phyloP scores from a whole-genome alignment of 2,888 invertebrate genomes.

The Dasypolia templi region DNA sequence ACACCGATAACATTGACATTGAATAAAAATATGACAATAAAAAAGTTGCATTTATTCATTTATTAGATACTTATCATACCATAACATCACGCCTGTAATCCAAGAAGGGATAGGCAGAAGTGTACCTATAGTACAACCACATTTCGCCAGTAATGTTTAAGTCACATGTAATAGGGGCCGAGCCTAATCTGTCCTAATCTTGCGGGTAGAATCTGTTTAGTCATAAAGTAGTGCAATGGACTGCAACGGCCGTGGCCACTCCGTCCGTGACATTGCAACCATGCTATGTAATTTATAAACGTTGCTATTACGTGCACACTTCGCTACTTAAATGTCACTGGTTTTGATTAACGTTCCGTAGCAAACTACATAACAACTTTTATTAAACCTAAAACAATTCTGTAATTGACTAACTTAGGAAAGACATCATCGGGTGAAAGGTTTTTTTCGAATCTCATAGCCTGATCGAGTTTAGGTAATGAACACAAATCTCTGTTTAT shows the following conservation, averaged over 20 bases:
- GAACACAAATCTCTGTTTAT: background rate
- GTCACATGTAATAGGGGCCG: too few relatives aligned
- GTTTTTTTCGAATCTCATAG: background rate
- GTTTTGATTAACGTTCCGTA: constrained; percentile 22
- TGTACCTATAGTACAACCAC: too few relatives aligned
- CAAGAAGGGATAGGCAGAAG: too few relatives aligned
- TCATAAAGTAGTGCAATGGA: constrained; percentile 44
- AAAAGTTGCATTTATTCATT: too few relatives aligned
- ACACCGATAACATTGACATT: too few relatives aligned
- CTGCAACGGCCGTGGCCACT: constrained; percentile 17
- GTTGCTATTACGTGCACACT: constrained; percentile 50
- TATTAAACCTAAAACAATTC: background rate
- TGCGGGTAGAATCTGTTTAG: background rate
- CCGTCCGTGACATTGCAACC: constrained; percentile 55
- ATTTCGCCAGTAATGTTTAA: too few relatives aligned
- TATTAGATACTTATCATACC: too few relatives aligned
- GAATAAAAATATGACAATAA: too few relatives aligned
- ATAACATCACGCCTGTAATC: too few relatives aligned
- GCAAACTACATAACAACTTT: background rate
- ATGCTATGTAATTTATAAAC: background rate
- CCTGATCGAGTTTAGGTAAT: background rate
- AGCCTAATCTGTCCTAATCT: too few relatives aligned
- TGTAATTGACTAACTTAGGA: background rate
- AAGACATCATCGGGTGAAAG: background rate
- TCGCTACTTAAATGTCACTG: background rate